phyloP scores from a whole-genome alignment of 2,888 invertebrate species.

The Bhutanitis thaidina region DNA sequence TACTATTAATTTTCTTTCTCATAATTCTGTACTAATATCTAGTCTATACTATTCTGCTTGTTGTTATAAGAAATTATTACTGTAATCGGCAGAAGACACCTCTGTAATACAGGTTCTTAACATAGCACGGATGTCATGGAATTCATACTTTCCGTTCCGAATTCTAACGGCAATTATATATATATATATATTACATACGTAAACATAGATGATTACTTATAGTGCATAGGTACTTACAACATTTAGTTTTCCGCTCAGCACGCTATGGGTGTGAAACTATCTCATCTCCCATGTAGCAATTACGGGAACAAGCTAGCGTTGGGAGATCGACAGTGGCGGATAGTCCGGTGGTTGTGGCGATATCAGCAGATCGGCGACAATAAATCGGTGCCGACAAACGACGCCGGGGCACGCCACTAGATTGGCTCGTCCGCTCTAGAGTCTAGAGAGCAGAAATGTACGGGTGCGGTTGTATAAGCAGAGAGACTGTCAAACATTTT shows the following conservation, averaged over 20 bases:
- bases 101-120: too few relatives aligned
- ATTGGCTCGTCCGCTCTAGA: constrained; percentile 2
- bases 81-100: too few relatives aligned
- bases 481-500: background rate
- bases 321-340: constrained; percentile 12
- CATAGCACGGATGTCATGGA: too few relatives aligned
- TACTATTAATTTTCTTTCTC: too few relatives aligned
- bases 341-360: constrained; percentile 5
- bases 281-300: constrained; percentile 18
- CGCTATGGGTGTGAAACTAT: constrained; percentile 14
- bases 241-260: background rate
- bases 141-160: background rate
- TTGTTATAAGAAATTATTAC: too few relatives aligned
- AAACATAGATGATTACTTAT: background rate
- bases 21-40: too few relatives aligned
- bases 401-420: constrained; percentile 40
- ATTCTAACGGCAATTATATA: too few relatives aligned
- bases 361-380: constrained; percentile 27
- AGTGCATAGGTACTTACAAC: background rate
- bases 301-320: constrained; percentile 5
- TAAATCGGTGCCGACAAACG: constrained; percentile 45
- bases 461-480: constrained; percentile 9
- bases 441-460: background rate
- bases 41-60: too few relatives aligned
- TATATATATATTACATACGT: too few relatives aligned